Percentiles rank a stretch among this genome's conserved stretches.
Conservation (phyloP, 37 sponge, comb jelly and placozoan genomes). For the Spongia lamella region DNA sequence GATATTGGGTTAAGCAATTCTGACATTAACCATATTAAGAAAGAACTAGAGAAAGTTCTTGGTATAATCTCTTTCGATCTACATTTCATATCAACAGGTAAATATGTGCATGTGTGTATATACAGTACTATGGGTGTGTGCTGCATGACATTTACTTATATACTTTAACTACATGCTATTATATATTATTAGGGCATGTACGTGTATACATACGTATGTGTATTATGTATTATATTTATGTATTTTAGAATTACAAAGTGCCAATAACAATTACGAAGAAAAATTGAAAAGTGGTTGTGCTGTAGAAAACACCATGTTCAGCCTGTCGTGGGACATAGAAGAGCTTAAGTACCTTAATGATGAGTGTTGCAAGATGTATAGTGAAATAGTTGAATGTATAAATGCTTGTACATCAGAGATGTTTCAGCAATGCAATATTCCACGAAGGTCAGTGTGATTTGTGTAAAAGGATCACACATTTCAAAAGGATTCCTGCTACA, state of each 20-base stretch:
- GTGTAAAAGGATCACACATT: not conserved
- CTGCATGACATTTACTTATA: too few species aligned
- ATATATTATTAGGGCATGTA: too few species aligned
- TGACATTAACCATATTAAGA: not conserved
- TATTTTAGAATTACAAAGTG: constrained; percentile 13
- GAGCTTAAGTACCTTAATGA: constrained; percentile 2
- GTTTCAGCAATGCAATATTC: constrained; percentile 5
- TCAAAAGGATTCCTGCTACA: constrained; percentile 26
- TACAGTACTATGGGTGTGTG: too few species aligned
- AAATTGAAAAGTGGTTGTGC: not conserved
- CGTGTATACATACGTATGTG: too few species aligned
- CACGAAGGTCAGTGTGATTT: not conserved
- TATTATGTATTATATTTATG: too few species aligned
- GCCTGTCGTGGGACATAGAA: constrained; percentile 21
- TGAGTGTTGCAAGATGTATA: constrained; percentile 6
- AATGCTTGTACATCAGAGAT: not conserved
- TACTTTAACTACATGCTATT: too few species aligned
- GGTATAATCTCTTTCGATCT: too few species aligned
- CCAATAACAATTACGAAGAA: constrained; percentile 11
- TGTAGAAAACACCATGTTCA: constrained; percentile 27
- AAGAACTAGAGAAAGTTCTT: not conserved
- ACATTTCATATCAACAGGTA: too few species aligned
- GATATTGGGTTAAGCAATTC: not conserved
- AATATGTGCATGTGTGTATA: too few species aligned
- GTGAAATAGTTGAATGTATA: not conserved